Evolutionary conservation across 2,888 invertebrate species (phyloP), one percentile per base, ranked within the genome.

Genomic region (Euplexia lucipara): DNA sequence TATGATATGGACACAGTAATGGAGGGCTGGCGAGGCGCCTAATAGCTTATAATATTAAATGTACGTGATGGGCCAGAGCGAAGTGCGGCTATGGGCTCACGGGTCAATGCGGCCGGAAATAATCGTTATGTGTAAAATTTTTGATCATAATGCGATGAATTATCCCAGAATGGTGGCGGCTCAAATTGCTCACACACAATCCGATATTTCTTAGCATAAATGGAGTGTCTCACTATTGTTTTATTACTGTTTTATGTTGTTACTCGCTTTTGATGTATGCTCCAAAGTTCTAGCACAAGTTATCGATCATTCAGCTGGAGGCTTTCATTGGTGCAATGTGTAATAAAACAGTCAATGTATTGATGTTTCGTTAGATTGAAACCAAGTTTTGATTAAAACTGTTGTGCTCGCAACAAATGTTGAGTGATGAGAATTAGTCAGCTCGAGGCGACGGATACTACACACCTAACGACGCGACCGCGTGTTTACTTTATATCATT

Each of bases 1-100:
- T 94, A 95, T 95, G 93, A 94, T 94, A 94, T 93, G 93, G 93
- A 92, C 92, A 91, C 89, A 92, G 92, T 94, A 95, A 95, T 94
- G 88, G 92, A 90, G 90, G 93, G 87, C 87, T 91, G 90, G 89
- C 88, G 90, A 90, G 91, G 91, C 91, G 91, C 90, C 92, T 95
- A 92, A 95, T 95, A 92, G 93, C 94, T 92, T 92, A 92, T 92
- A 93, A 93, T 94, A 94, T 93, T 91, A 92, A 93, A 93, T 87
- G 92, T 91, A 92, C 94, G 93, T 92, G 94, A 92, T 91, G 86
- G 90, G 87, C 77, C 84, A 84, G 82, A 83, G 86, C 83, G 81
- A 81, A 84, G 86, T 85, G 86, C 84, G 83, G 77, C 80, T 69
- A 72, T 76, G 73, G 70, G 73, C 70, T 72, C 78, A 74, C 76